Evolutionary conservation across 2,888 invertebrate species (phyloP), one percentile per base, ranked within the genome.

Genomic region (Macrosiphum euphorbiae): DNA sequence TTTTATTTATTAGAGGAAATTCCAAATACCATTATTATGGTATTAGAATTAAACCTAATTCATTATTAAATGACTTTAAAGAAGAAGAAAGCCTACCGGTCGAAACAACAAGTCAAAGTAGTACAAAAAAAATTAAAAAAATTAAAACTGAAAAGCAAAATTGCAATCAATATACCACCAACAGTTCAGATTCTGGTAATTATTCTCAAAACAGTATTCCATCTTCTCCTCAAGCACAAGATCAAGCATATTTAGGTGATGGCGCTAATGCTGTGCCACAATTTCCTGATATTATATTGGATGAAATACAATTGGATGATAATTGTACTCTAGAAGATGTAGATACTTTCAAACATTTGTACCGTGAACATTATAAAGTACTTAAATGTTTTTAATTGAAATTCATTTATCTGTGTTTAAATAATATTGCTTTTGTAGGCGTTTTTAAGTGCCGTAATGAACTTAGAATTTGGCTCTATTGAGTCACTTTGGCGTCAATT

Each of bases 21-120:
- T 99, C 99, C 52, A 99, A 99, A 96, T 99, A 99, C 96, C 99
- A 99, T 96, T 99, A 99, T 96, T 99, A 99, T 96, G 99, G 99
- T n/a, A 99, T 99, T 95, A 97, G 99, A 67, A 98, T 99, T 94
- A 99, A 99, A 96, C 98, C 98, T 0, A 97, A 97, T 94, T 98
- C 98, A 3, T 96, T 97, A 20, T 96, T 98, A 94, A 97, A 97
- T 95, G 96, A 97, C 94, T 96, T 97, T 95, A 94, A 94, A 47
- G 47, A 47, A 47, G 47, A 97, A 95, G 96, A 96, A 35, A 90
- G n/a, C 24, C 26, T 86, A 86, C 52, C 94, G 20, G 67, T 78
- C 35, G 85, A 94, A 94, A 85, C 94, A 94, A 85, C 94, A 84
- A 94, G 87, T n/a, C 92, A 93, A 90, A 94, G 94, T 88, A 92